phyloP scores from a whole-genome alignment of 2,888 invertebrate genomes.

The Rapana venosa region DNA sequence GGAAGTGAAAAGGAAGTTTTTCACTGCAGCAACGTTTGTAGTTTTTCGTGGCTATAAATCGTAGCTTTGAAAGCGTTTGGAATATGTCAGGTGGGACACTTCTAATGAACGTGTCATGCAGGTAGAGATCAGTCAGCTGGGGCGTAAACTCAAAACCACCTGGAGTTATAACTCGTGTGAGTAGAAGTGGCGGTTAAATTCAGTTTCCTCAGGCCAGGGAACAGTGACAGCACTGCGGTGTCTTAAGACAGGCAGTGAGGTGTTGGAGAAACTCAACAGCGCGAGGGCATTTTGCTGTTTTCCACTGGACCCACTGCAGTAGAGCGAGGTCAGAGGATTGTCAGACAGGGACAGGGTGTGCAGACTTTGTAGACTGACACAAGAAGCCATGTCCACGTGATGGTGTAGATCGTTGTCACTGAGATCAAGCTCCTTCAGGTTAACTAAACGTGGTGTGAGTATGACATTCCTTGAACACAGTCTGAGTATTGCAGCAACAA shows the following conservation, averaged over 20 bases:
- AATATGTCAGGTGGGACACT: neutral
- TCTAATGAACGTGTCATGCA: neutral
- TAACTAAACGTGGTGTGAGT: neutral
- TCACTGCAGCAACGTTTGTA: neutral
- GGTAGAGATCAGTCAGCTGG: neutral
- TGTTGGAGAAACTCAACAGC: neutral
- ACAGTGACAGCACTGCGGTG: neutral
- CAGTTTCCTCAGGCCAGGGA: neutral
- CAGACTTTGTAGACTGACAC: neutral
- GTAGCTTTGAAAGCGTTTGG: neutral
- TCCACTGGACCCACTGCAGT: neutral
- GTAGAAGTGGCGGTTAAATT: constrained; percentile 2
- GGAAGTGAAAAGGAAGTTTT: neutral
- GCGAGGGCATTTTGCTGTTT: neutral
- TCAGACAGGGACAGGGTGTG: neutral
- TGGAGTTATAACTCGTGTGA: neutral
- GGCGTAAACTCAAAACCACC: neutral
- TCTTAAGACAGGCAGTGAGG: neutral
- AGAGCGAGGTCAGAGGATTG: neutral
- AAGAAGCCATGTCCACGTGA: neutral
- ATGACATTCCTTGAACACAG: neutral
- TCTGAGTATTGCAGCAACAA: neutral
- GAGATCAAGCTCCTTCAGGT: neutral
- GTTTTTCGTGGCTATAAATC: neutral
- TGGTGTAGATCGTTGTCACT: neutral